Percentiles rank a stretch among this genome's conserved stretches.
Evolutionary conservation across 1,140 invertebrate genomes (phyloP).

Genomic region (Sarcophaga bullata): DNA sequence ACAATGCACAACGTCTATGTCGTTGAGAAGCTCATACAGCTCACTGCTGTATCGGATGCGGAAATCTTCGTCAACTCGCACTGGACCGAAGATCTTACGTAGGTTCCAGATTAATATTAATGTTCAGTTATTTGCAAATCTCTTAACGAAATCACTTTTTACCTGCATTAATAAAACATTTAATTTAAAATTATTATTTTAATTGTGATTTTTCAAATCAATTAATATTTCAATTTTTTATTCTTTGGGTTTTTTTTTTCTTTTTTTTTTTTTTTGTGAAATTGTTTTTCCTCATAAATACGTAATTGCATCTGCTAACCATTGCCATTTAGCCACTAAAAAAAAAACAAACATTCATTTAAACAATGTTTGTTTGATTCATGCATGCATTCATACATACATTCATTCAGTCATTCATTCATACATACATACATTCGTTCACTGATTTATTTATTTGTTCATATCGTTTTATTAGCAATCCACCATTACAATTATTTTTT

Average conservation of each 20-base stretch:
- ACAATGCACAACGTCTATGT: too few species aligned
- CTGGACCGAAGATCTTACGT: too few species aligned
- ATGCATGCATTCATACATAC: background rate
- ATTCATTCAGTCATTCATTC: background rate
- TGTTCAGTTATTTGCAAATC: too few species aligned
- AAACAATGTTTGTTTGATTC: background rate
- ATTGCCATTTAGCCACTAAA: background rate
- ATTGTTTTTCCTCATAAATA: background rate
- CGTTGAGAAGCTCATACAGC: too few species aligned
- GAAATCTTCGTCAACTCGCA: too few species aligned
- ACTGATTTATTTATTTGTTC: too few species aligned
- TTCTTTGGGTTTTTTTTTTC: background rate
- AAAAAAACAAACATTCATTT: background rate
- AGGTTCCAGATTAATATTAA: too few species aligned
- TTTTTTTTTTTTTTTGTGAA: background rate
- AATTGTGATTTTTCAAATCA: background rate
- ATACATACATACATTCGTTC: background rate
- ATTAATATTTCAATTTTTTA: slow-evolving; percentile 16
- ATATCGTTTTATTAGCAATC: too few species aligned
- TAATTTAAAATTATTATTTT: background rate
- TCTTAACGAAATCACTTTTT: background rate
- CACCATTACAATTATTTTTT: too few species aligned
- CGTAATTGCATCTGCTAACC: slow-evolving; percentile 15
- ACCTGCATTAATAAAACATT: background rate
- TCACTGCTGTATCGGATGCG: too few species aligned